Evolutionary conservation across 2,797 vertebrate species (phyloP), one percentile per base, ranked within the genome.

Genomic region (Dryobates pubescens): DNA sequence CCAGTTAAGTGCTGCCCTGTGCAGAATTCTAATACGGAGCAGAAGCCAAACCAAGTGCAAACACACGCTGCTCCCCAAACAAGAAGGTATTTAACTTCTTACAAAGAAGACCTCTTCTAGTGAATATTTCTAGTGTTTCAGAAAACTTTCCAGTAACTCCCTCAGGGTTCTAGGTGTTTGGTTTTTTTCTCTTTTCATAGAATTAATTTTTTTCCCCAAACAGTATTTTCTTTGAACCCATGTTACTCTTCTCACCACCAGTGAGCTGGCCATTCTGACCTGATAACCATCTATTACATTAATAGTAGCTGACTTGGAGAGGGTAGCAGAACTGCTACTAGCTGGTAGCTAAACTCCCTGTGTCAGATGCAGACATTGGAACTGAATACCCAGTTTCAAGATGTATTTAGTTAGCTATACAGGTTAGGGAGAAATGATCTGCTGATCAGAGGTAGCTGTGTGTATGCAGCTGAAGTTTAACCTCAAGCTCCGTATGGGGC

Each of bases 11-110:
- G 34, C 47, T 78, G 45, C 36, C 34, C 86, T 78, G 64, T 78
- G 76, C 75, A 58, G 86, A 68, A 94, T 91, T 75, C 41, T 63
- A 89, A 85, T 43, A 49, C 14, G 58, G 63, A 81, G 34, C 26
- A 74, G 45, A 47, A 90, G 36, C 54, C 85, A 92, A 76, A 76
- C 14, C 0, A 0, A 77, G 34, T 36, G 45, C 13, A 78, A 86
- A 84, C 12, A 53, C 43, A 8, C 27, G 23, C 59, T 78, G 71
- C 29, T 89, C 22, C 63, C 41, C 61, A 75, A 76, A 82, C 51
- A 81, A 61, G 41, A 36, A 68, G 34, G 19, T 59, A 75, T 72
- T 74, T 75, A 54, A 79, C 45, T 34, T 77, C 6, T 20, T 70
- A 57, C 20, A 53, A 62, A 88, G 63, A 54, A 74, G 38, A 56